Conservation (phyloP, 2,888 invertebrate species). For the Apamea epomidion region DNA sequence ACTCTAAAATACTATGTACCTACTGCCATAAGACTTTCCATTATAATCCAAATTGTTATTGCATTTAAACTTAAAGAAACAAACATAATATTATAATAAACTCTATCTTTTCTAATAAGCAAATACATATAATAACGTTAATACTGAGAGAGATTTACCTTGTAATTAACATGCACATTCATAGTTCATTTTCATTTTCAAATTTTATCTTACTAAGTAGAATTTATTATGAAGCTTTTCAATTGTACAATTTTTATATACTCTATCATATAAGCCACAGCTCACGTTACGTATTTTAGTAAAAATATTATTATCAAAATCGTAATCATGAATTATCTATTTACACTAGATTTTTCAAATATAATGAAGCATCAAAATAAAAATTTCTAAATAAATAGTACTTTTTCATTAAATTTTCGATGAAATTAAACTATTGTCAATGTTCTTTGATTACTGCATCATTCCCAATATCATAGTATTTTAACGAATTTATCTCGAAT, state of each 20-base stretch:
- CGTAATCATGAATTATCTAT: background rate
- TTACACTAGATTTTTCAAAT: background rate
- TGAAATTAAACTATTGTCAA: background rate
- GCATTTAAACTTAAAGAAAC: constrained; percentile 18
- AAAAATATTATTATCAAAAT: background rate
- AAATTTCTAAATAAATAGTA: background rate
- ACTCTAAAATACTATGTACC: background rate
- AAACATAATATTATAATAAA: background rate
- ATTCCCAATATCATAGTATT: constrained; percentile 20
- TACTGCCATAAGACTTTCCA: background rate
- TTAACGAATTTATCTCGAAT: constrained; percentile 17
- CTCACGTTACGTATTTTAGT: constrained; percentile 31
- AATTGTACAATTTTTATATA: constrained; percentile 51
- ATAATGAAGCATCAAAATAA: background rate
- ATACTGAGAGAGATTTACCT: constrained; percentile 12
- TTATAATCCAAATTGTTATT: background rate
- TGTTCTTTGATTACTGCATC: background rate
- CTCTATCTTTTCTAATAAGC: background rate
- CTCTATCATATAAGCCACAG: constrained; percentile 27
- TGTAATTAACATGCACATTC: constrained; percentile 31
- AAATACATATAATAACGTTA: background rate
- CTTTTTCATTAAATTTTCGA: background rate
- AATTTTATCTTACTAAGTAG: constrained; percentile 45
- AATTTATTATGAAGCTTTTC: constrained; percentile 48
- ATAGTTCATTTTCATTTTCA: constrained; percentile 44